Evolutionary conservation across 2,888 invertebrate species (phyloP).

Genomic region (Drosophila quinaria): DNA sequence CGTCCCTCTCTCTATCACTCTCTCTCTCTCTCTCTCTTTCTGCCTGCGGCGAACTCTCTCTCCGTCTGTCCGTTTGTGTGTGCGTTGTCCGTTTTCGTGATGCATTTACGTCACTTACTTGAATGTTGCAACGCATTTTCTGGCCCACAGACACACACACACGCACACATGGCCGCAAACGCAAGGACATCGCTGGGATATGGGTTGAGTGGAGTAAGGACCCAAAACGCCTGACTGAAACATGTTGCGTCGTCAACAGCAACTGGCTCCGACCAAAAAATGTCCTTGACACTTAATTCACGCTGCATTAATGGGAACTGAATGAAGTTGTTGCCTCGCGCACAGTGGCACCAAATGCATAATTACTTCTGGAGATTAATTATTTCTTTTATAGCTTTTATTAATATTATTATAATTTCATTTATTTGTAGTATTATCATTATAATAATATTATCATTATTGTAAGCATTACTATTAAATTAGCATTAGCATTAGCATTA

Average conservation of each 20-base stretch:
- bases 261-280: conserved; percentile 74
- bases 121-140: conserved; percentile 82
- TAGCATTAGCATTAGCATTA: neutral
- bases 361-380: neutral
- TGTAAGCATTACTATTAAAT: neutral
- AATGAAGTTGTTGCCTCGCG: conserved; percentile 73
- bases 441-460: neutral
- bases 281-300: conserved; percentile 83
- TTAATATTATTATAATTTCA: neutral
- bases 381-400: neutral
- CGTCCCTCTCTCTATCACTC: neutral
- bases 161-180: conserved; percentile 46
- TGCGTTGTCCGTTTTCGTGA: conserved; percentile 59
- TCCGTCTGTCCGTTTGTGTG: conserved; percentile 31
- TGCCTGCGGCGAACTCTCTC: conserved; percentile 12
- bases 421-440: neutral
- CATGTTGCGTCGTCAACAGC: conserved; percentile 73
- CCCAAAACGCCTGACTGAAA: conserved; percentile 59
- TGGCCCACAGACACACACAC: conserved; percentile 36
- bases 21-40: neutral
- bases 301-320: conserved; percentile 80
- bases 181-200: conserved; percentile 40
- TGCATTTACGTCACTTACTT: conserved; percentile 81
- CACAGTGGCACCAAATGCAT: conserved; percentile 54
- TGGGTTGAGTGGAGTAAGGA: neutral